Conservation (phyloP, 2,797 vertebrate species). For the Rhinatrema bivittatum region DNA sequence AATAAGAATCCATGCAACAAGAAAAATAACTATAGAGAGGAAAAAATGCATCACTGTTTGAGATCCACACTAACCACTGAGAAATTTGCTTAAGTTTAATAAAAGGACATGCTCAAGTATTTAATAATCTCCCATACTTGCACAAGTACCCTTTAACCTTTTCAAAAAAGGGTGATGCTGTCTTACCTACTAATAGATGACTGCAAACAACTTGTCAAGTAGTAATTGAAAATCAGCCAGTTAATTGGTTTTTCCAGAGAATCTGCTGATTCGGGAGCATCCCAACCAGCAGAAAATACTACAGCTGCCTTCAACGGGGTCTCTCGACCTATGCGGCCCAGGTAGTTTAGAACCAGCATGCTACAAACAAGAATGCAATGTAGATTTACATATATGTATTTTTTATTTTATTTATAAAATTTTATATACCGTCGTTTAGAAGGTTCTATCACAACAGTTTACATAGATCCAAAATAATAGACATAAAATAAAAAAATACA, state of each 20-base stretch:
- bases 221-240: slow-evolving; percentile 97
- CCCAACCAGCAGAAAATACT: slow-evolving; percentile 95
- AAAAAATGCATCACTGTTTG: too few relatives aligned
- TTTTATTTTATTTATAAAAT: slow-evolving; percentile 1
- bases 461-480: too few relatives aligned
- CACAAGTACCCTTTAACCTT: slow-evolving; percentile 16
- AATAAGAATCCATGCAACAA: too few relatives aligned
- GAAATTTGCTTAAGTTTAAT: not conserved
- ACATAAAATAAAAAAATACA: not conserved
- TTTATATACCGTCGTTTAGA: too few relatives aligned
- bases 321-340: slow-evolving; percentile 80
- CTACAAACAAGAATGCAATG: slow-evolving; percentile 48
- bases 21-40: too few relatives aligned
- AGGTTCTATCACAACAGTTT: too few relatives aligned
- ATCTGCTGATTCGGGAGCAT: slow-evolving; percentile 88
- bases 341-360: slow-evolving; percentile 96
- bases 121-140: slow-evolving; percentile 9
- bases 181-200: slow-evolving; percentile 90
- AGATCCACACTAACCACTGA: too few relatives aligned
- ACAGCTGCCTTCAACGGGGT: slow-evolving; percentile 87
- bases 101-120: not conserved
- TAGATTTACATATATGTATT: slow-evolving; percentile 1
- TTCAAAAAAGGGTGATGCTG: slow-evolving; percentile 10
- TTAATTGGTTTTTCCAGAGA: slow-evolving; percentile 93
- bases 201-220: slow-evolving; percentile 94